Evolutionary conservation across 1,140 invertebrate species (phyloP).

Genomic region (Bombus superbus): DNA sequence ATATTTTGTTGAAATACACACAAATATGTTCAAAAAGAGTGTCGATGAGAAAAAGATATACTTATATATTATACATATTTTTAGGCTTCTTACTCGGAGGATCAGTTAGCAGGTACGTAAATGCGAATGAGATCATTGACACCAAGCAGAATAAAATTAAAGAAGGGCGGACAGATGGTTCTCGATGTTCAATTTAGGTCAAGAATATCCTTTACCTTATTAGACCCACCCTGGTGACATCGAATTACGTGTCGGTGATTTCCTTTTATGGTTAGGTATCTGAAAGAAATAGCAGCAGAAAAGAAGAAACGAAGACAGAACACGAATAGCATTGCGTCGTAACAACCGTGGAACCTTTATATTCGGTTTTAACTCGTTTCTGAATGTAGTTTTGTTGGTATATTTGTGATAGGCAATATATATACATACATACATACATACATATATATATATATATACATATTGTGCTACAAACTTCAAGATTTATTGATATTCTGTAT

Average conservation of each 20-base stretch:
- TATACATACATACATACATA: no score
- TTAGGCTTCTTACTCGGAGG: constrained; percentile 93
- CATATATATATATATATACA: background rate
- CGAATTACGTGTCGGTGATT: constrained; percentile 63
- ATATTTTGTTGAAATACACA: background rate
- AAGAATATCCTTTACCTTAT: constrained; percentile 80
- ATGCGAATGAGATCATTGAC: constrained; percentile 49
- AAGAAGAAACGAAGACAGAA: constrained; percentile 42
- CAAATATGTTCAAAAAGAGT: background rate
- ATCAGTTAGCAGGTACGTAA: constrained; percentile 94
- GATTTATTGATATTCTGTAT: background rate
- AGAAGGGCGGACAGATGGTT: constrained; percentile 78
- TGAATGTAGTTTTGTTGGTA: background rate
- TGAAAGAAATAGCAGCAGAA: constrained; percentile 68
- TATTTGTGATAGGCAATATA: background rate
- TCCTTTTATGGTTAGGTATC: constrained; percentile 79
- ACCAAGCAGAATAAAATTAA: constrained; percentile 69
- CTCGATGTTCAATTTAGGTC: constrained; percentile 76
- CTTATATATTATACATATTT: constrained; percentile 31
- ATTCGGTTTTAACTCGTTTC: constrained; percentile 14
- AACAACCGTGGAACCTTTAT: background rate
- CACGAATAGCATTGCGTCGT: constrained; percentile 47
- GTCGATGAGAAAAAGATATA: background rate
- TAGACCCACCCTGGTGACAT: constrained; percentile 72
- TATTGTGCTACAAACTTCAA: background rate